Conservation (phyloP, 2,888 invertebrate species). For the Eremobia ochroleuca region DNA sequence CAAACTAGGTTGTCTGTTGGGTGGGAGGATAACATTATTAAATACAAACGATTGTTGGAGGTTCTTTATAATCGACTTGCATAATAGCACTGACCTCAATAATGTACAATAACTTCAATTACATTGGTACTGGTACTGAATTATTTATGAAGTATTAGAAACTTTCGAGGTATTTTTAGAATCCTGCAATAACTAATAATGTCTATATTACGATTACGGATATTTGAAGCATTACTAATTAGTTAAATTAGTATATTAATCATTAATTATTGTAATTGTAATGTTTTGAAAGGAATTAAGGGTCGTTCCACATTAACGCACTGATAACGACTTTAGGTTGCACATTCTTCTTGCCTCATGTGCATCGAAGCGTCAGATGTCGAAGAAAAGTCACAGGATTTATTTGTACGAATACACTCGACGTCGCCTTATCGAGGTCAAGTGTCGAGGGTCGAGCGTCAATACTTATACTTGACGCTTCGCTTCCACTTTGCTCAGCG, state of each 20-base stretch:
- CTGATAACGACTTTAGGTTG: not conserved
- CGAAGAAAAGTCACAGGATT: not conserved
- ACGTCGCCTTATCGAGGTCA: not conserved
- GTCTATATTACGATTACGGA: slow-evolving; percentile 22
- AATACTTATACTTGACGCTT: not conserved
- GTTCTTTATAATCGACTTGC: slow-evolving; percentile 50
- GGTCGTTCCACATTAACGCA: not conserved
- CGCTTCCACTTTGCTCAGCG: not conserved
- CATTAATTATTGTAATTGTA: not conserved
- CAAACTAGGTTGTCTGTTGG: not conserved
- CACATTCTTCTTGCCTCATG: slow-evolving; percentile 3
- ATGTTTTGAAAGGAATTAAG: not conserved
- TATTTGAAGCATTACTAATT: slow-evolving; percentile 4
- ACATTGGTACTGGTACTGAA: slow-evolving; percentile 46
- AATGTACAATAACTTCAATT: slow-evolving; percentile 54
- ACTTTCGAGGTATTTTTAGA: slow-evolving; percentile 44
- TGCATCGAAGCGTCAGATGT: slow-evolving; percentile 1
- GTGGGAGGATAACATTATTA: slow-evolving; percentile 43
- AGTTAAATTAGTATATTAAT: not conserved
- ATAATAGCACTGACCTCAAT: slow-evolving; percentile 67
- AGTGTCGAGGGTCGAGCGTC: not conserved
- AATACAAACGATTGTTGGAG: slow-evolving; percentile 25
- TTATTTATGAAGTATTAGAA: slow-evolving; percentile 68
- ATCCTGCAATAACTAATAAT: slow-evolving; percentile 6
- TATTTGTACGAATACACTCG: not conserved